A percentile compares a stretch with the other conserved stretches of the same genome.
Evolutionary conservation across 1,140 invertebrate species (phyloP).

Genomic region (Neotoxoptera formosana): DNA sequence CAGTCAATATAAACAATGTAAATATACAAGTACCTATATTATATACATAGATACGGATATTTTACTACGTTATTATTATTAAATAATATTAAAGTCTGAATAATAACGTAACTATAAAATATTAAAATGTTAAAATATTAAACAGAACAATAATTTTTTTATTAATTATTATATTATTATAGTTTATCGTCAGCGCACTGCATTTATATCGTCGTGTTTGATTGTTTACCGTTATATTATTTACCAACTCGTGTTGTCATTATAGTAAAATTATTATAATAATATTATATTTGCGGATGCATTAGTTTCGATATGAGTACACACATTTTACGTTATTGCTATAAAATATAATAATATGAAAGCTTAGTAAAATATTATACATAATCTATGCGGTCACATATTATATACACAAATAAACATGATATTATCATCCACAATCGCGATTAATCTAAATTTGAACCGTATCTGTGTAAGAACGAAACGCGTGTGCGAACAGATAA

Average conservation of each 20-base stretch:
- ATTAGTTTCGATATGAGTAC: background rate
- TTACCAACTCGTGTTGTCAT: background rate
- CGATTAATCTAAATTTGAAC: background rate
- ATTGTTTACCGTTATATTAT: background rate
- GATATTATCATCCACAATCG: background rate
- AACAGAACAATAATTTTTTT: background rate
- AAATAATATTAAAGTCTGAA: background rate
- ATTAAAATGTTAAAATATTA: too few species aligned
- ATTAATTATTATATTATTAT: background rate
- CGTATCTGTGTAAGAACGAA: background rate
- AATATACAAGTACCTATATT: conserved; percentile 16
- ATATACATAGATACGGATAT: background rate
- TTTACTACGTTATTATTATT: background rate
- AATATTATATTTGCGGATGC: background rate
- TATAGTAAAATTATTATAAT: background rate
- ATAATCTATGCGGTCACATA: background rate
- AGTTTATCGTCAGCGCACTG: background rate
- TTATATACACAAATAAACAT: background rate
- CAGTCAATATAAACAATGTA: background rate
- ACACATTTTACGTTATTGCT: background rate
- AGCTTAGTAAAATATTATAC: background rate
- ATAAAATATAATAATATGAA: background rate
- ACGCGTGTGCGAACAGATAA: background rate
- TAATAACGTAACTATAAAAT: too few species aligned
- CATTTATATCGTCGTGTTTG: background rate